Evolutionary conservation across 1,140 invertebrate genomes (phyloP), one percentile per base, ranked within the genome.

Genomic region (Conus betulinus): DNA sequence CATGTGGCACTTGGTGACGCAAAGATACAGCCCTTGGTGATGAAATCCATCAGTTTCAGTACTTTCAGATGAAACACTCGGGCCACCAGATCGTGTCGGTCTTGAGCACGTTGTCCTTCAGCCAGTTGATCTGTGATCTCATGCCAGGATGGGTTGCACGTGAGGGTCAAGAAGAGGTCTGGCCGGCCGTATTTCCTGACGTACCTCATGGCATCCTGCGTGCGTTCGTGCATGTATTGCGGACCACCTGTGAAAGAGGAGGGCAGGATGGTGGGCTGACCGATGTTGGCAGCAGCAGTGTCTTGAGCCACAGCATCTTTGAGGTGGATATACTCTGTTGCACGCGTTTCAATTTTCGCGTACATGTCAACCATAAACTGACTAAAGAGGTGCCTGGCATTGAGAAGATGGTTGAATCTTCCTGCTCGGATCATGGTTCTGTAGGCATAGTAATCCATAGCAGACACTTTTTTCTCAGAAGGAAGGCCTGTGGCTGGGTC

Each of bases 51-150:
- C 15, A 96, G 88, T 76, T 92, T 91, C 90, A 94, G 95, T 39
- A 96, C 87, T 91, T 96, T 96, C 90, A 95, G 91, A 85, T 93
- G 92, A 91, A 96, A 96, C 20, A 96, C 95, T 90, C 96, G 88
- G 71, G 94, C 91, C 27, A 95, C 91, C 51, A 96, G 78, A 91
- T 96, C 96, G 67, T 95, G 95, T 27, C 95, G 71, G 92, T 96
- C 93, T 27, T 88, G 53, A 5, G 92, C 15, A 82, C 63, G 88
- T 92, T 95, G 90, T 10, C 89, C 76, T 82, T 89, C 88, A 10
- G 91, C 87, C 79, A 96, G 89, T 15, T 91, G 83, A 52, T 92
- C 74, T 84, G 67, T 82, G 17, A 96, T 95, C 90, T 96, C 95
- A 7, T 67, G 78, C 96, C 96, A 97, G 84, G 90, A 95, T 90